phyloP scores from a whole-genome alignment of 2,113 vertebrate species.

The Alaudala cheleensis region DNA sequence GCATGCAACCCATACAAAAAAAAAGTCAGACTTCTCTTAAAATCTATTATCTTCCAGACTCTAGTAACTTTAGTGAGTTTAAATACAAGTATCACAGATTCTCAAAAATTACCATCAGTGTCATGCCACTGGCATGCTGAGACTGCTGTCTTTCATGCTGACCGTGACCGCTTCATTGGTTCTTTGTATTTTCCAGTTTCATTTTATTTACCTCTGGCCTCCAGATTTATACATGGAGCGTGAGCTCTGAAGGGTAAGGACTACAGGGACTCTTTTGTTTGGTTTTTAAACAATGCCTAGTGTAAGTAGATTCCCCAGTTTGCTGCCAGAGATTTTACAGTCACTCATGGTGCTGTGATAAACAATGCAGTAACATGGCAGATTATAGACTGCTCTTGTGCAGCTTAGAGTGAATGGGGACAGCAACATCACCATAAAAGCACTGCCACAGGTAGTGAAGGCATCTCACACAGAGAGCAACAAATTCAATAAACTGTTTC shows the following conservation, averaged over 20 bases:
- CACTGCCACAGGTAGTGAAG: background rate
- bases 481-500: background rate
- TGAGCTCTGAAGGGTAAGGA: background rate
- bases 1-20: background rate
- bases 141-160: background rate
- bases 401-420: background rate
- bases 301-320: background rate
- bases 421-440: background rate
- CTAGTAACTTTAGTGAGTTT: background rate
- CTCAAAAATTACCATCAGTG: background rate
- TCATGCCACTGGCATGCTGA: background rate
- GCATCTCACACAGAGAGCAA: background rate
- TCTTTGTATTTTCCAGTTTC: background rate
- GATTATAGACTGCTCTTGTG: background rate
- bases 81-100: background rate
- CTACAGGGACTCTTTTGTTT: background rate
- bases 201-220: background rate
- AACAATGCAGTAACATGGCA: background rate
- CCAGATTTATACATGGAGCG: background rate
- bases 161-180: accelerated
- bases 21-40: background rate
- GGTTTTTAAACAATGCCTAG: background rate
- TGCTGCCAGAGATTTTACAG: background rate
- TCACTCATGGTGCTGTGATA: background rate
- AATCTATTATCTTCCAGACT: background rate